Evolutionary conservation across 2,888 invertebrate species (phyloP), one percentile per base, ranked within the genome.

Genomic region (Pimpla rufipes): DNA sequence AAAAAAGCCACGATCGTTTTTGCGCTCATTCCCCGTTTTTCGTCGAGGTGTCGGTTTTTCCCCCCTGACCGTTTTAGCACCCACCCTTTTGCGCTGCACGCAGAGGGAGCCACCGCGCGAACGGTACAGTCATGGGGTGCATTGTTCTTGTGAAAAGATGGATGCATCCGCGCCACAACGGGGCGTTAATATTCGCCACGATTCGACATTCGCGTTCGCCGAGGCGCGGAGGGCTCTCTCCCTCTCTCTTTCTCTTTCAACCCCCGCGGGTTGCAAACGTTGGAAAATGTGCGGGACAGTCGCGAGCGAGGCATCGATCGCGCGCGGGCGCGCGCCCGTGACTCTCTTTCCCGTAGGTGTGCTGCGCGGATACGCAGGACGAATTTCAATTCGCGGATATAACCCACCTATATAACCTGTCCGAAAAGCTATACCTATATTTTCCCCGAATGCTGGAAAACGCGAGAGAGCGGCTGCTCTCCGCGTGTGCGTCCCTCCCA

Each of bases 381-480:
- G 78, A 79, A 52, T 71, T 71, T 79, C 70, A 71, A 71, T 71
- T 79, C 64, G 62, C 40, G 45, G 62, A 50, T 29, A 23, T 40
- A 62, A 37, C 16, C 37, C 16, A 21, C 47, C n/a, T 40, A 35
- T 29, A 67, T 45, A 57, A 1, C 23, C n/a, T n/a, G n/a, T 64
- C 45, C n/a, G 29, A 29, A 40, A 21, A 35, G 13, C 13, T 37
- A 23, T 59, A 57, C 11, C 66, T 29, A 42, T 79, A 71, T n/a
- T 21, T 73, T 79, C 40, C 3, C 62, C 40, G 29, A 18, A 47
- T 57, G 42, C 70, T 70, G 57, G 40, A 62, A 45, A 67, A 57
- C 57, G 57, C 11, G n/a, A n/a, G n/a, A n/a, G n/a, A n/a, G n/a
- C n/a, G n/a, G n/a, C n/a, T n/a, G 40, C 11, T 37, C 23, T 37